Evolutionary conservation across 2,888 invertebrate species (phyloP), one percentile per base, ranked within the genome.

Genomic region (Eumerus sabulonum): DNA sequence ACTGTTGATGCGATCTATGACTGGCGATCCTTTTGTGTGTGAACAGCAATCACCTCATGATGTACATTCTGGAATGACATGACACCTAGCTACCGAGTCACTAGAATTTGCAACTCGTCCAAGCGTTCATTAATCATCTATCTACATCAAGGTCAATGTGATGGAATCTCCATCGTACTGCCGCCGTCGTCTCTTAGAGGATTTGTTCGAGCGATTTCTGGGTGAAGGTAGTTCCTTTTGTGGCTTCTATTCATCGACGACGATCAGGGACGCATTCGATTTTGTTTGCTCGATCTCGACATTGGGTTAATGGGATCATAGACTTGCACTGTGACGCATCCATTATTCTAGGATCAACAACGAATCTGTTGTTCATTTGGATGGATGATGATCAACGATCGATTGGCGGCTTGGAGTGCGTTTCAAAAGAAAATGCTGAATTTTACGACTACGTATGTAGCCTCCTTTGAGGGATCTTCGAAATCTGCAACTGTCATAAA

Each of bases 301-400:
- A 77, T 77, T 77, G 62, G 77, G 77, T 77, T 77, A 77, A 77
- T 77, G 77, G 73, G 67, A 63, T 77, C 77, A 73, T 62, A 73
- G 73, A 68, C 62, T 47, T 57, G 68, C 56, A 48, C 63, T 47
- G 50, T 27, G 27, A 27, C 27, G 7, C 27, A 27, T 27, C 27
- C 59, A 74, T 67, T 11, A 53, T 44, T 38, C 47, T 40, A 60
- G 45, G 56, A 72, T 66, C 72, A 42, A 51, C 38, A 47, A 59
- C 51, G 14, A 48, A 18, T 35, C 47, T 19, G 3, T 40, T 40
- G 12, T 40, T 40, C 40, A 40, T 9, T n/a, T n/a, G 2, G 40
- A 40, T 40, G 11, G 40, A 11, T 40, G 40, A 11, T 19, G 27
- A 18, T 36, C 36, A 35, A 40, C 68, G 3, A n/a, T 45, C 14